These are phyloP conservation scores for Macrostomum lignano DNA, from an alignment of 1,140 invertebrate genomes.

Conservation along the genomic window DNA sequence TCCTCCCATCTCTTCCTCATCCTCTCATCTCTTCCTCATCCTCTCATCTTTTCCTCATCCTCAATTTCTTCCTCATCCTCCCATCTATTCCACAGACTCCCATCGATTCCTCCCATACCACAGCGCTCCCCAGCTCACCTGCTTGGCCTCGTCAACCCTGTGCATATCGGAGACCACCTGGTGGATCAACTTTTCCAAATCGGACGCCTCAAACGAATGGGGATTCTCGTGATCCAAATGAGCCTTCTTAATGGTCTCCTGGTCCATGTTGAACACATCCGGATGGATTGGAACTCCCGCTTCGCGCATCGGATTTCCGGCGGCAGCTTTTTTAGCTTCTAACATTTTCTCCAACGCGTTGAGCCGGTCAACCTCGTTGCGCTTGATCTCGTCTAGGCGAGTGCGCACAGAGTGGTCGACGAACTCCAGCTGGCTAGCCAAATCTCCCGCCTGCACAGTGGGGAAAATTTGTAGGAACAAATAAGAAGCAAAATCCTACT, in stretches of 20 bases:
- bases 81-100: too few species aligned
- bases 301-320: slow-evolving; percentile 3
- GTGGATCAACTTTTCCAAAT: slow-evolving; percentile 61
- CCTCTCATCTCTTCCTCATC: too few species aligned
- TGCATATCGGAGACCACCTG: too few species aligned
- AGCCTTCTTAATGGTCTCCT: slow-evolving; percentile 15
- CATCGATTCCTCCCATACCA: too few species aligned
- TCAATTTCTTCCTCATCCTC: too few species aligned
- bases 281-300: not conserved
- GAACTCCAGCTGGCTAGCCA: slow-evolving; percentile 60
- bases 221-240: slow-evolving; percentile 66
- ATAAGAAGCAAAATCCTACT: slow-evolving; percentile 4
- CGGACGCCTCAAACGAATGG: slow-evolving; percentile 72
- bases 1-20: too few species aligned
- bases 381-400: slow-evolving; percentile 67
- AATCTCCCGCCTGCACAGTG: slow-evolving; percentile 44
- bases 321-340: not conserved
- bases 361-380: slow-evolving; percentile 50
- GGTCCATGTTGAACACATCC: slow-evolving; percentile 1
- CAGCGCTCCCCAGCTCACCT: too few species aligned
- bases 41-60: too few species aligned
- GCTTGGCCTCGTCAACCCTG: too few species aligned
- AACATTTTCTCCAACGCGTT: slow-evolving; percentile 16
- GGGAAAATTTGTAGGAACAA: not conserved
- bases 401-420: slow-evolving; percentile 55